Evolutionary conservation across 2,113 vertebrate species (phyloP).

Genomic region (Chaenocephalus aceratus): DNA sequence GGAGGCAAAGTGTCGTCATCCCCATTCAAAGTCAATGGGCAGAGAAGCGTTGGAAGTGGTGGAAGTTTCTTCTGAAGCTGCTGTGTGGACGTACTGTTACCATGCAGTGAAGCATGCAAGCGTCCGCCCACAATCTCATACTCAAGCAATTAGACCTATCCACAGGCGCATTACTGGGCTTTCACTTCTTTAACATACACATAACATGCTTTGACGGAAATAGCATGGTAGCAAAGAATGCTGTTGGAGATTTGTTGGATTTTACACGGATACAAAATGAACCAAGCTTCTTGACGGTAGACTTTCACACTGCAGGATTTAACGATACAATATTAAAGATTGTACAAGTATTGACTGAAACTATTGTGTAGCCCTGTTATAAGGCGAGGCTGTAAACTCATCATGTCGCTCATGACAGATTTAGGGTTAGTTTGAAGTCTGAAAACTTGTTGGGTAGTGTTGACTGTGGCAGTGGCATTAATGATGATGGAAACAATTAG

Average conservation of each 20-base stretch:
- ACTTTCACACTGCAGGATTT: background rate
- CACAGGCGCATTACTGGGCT: background rate
- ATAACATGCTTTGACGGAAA: background rate
- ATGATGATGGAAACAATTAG: slow-evolving; percentile 27
- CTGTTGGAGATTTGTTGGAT: background rate
- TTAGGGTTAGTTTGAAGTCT: background rate
- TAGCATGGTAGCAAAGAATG: background rate
- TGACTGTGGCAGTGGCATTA: background rate
- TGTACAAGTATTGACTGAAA: background rate
- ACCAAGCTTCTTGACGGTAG: background rate
- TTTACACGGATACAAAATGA: background rate
- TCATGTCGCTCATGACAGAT: background rate
- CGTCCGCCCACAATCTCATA: background rate
- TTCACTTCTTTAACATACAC: background rate
- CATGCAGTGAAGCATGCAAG: background rate
- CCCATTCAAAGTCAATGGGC: too few species aligned
- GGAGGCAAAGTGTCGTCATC: too few species aligned
- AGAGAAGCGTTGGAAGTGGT: too few species aligned
- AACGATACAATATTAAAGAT: background rate
- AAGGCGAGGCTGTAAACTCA: background rate
- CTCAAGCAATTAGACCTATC: background rate
- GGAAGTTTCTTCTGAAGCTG: too few species aligned
- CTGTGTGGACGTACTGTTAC: too few species aligned
- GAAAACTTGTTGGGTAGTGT: background rate
- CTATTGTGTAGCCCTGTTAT: background rate